These are phyloP conservation scores for Bemisia tabaci DNA, from an alignment of 1,140 invertebrate species.

Conservation along the genomic window DNA sequence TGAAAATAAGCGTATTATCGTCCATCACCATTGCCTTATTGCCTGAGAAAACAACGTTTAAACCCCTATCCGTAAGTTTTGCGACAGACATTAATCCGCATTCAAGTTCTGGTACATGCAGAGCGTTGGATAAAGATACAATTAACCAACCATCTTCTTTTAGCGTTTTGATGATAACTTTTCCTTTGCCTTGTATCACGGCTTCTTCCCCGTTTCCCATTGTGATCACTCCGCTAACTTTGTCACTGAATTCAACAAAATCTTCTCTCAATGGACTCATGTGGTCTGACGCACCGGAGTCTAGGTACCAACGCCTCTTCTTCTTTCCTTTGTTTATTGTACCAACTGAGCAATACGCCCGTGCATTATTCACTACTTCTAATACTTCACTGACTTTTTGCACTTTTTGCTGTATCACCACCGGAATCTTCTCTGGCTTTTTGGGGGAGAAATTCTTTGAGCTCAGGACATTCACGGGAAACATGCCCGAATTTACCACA, in stretches of 20 bases:
- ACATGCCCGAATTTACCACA: not conserved
- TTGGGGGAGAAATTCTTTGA: not conserved
- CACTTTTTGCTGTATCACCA: not conserved
- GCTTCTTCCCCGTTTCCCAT: not conserved
- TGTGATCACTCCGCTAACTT: not conserved
- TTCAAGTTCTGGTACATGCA: not conserved
- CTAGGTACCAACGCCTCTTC: not conserved
- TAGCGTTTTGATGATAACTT: not conserved
- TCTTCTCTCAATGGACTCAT: not conserved
- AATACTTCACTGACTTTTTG: not conserved
- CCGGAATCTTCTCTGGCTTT: not conserved
- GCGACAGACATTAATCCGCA: not conserved
- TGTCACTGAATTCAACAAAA: not conserved
- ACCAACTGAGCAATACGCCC: not conserved
- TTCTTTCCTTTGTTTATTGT: not conserved
- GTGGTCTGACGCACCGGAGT: not conserved
- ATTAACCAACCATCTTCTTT: not conserved
- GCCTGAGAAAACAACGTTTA: not conserved
- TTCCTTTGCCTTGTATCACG: not conserved
- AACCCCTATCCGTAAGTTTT: not conserved
- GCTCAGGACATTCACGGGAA: not conserved
- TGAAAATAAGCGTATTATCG: not conserved
- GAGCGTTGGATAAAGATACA: not conserved
- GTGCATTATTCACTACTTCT: not conserved
- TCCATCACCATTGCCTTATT: not conserved